These are phyloP conservation scores for Sebastes fasciatus DNA, from an alignment of 2,113 vertebrate genomes.

Conservation along the genomic window DNA sequence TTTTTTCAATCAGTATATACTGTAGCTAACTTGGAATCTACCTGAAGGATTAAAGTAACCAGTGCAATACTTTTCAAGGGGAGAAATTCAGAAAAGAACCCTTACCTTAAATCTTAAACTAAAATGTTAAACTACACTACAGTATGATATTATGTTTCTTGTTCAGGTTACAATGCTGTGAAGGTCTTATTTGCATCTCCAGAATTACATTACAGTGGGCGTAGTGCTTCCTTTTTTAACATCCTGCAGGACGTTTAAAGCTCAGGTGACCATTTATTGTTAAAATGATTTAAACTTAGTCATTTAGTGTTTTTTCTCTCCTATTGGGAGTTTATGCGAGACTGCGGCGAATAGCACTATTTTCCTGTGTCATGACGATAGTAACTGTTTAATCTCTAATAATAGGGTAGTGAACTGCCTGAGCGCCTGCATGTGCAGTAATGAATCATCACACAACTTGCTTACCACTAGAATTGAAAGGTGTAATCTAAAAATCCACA, in stretches of 20 bases:
- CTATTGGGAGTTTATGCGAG: not conserved
- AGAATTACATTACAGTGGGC: not conserved
- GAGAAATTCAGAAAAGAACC: not conserved
- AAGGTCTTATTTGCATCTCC: not conserved
- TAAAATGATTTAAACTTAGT: not conserved
- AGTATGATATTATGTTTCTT: not conserved
- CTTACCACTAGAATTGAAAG: not conserved
- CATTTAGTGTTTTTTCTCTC: not conserved
- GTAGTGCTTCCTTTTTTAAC: not conserved
- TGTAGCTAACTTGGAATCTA: not conserved
- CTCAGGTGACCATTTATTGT: not conserved
- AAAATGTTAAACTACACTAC: not conserved
- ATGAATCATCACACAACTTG: not conserved
- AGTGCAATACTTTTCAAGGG: not conserved
- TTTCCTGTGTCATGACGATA: not conserved
- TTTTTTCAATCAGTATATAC: not conserved
- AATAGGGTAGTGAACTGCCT: not conserved
- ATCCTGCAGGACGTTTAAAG: not conserved
- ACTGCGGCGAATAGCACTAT: not conserved
- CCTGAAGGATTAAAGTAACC: not conserved
- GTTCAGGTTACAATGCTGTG: not conserved
- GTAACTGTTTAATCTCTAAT: not conserved
- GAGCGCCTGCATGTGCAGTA: not conserved
- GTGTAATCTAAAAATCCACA: not conserved
- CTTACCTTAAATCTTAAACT: not conserved